A percentile compares a stretch with the other conserved stretches of the same genome.
Evolutionary conservation across 1,140 invertebrate species (phyloP).

Genomic region (Trachelipus rathkii): DNA sequence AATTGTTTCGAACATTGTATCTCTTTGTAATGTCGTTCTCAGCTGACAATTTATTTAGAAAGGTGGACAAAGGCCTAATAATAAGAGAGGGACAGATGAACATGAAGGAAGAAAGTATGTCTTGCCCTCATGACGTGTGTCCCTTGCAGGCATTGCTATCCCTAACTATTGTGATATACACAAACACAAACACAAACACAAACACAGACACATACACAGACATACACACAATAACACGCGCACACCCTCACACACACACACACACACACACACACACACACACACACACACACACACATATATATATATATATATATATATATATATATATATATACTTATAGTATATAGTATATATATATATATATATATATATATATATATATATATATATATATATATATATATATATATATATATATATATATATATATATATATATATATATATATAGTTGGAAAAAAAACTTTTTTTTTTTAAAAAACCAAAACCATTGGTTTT

Average conservation of each 20-base stretch:
- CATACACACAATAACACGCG: too few relatives aligned
- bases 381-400: constrained; percentile 21
- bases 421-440: constrained; percentile 23
- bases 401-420: constrained; percentile 18
- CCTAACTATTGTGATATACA: background rate
- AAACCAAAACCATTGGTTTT: too few relatives aligned
- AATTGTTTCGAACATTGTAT: background rate
- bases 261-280: too few relatives aligned
- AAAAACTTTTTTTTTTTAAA: too few relatives aligned
- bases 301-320: constrained; percentile 8
- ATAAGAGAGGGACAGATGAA: background rate
- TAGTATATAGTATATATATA: background rate
- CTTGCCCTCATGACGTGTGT: background rate
- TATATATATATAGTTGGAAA: background rate
- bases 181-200: too few relatives aligned
- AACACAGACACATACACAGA: too few relatives aligned
- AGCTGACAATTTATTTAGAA: background rate
- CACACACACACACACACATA: too few relatives aligned
- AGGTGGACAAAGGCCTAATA: background rate
- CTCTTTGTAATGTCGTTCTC: background rate
- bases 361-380: constrained; percentile 14
- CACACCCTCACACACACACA: too few relatives aligned
- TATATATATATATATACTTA: constrained; percentile 6
- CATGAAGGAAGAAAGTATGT: background rate
- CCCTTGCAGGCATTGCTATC: background rate